phyloP scores from a whole-genome alignment of 2,888 invertebrate species.

The Hecatera dysodea region DNA sequence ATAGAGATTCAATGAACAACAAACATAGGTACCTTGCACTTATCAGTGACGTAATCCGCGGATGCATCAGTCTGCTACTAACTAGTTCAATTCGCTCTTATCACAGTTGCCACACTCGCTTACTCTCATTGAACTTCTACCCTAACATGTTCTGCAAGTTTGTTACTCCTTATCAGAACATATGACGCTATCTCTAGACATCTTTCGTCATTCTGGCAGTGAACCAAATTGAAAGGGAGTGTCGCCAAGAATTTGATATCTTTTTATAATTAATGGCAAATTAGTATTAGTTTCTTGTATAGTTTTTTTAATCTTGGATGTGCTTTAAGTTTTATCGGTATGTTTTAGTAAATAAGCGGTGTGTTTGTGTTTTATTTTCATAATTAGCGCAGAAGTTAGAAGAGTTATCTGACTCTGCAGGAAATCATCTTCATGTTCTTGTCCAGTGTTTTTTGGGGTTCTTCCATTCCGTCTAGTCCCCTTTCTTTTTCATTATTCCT shows the following conservation, averaged over 20 bases:
- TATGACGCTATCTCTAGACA: neutral
- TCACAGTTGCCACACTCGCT: constrained; percentile 18
- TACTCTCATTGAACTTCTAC: constrained; percentile 49
- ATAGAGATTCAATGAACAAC: neutral
- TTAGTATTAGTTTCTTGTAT: neutral
- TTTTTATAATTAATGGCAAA: constrained; percentile 13
- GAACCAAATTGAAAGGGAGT: neutral
- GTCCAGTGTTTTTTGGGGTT: neutral
- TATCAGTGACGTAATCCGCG: constrained; percentile 12
- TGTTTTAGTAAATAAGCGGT: neutral
- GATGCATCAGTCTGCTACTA: constrained; percentile 29
- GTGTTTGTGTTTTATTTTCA: neutral
- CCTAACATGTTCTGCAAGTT: constrained; percentile 30
- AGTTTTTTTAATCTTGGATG: neutral
- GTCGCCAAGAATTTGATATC: constrained; percentile 23
- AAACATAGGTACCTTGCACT: neutral
- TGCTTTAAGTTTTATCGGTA: no score
- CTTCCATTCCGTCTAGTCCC: neutral
- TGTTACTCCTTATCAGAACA: constrained; percentile 16
- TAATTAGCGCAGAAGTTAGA: neutral
- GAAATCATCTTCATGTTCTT: neutral
- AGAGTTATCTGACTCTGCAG: neutral
- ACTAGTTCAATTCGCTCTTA: constrained; percentile 46
- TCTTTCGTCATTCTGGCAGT: constrained; percentile 29
- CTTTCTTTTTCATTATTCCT: neutral